These are phyloP conservation scores for Macrostomum lignano DNA, from an alignment of 1,140 invertebrate species.

Conservation along the genomic window DNA sequence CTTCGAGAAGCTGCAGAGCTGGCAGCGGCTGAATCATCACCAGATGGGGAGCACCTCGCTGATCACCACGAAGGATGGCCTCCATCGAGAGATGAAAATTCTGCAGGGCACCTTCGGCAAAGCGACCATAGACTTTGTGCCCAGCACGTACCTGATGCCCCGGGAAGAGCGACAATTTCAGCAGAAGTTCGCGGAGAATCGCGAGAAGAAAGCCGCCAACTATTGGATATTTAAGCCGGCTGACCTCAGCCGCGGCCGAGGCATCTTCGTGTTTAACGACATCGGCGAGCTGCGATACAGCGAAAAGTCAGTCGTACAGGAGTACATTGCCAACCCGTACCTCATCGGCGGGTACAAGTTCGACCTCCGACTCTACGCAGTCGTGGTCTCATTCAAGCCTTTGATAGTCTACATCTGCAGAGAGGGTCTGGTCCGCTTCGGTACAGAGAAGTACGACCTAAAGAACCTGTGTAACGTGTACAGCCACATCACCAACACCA, in stretches of 20 bases:
- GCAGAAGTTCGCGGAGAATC: constrained; percentile 2
- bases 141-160: constrained; percentile 46
- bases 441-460: constrained; percentile 10
- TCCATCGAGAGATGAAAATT: constrained; percentile 43
- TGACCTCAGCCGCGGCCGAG: constrained; percentile 47
- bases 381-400: constrained; percentile 28
- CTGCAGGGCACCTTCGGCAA: constrained; percentile 47
- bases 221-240: constrained; percentile 63
- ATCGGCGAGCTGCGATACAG: too few relatives aligned
- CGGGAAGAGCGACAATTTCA: constrained; percentile 9
- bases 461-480: too few relatives aligned
- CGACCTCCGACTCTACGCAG: constrained; percentile 30
- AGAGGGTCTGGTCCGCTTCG: constrained; percentile 28
- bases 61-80: constrained; percentile 48
- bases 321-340: constrained; percentile 28
- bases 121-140: constrained; percentile 51
- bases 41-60: constrained; percentile 47
- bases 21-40: constrained; percentile 54
- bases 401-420: constrained; percentile 27
- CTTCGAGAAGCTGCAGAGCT: constrained; percentile 38
- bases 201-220: constrained; percentile 20
- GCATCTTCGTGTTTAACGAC: too few relatives aligned
- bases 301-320: constrained; percentile 24
- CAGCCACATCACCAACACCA: too few relatives aligned
- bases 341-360: constrained; percentile 30